Conservation (phyloP, 2,888 invertebrate genomes). For the Melanargia galathea region DNA sequence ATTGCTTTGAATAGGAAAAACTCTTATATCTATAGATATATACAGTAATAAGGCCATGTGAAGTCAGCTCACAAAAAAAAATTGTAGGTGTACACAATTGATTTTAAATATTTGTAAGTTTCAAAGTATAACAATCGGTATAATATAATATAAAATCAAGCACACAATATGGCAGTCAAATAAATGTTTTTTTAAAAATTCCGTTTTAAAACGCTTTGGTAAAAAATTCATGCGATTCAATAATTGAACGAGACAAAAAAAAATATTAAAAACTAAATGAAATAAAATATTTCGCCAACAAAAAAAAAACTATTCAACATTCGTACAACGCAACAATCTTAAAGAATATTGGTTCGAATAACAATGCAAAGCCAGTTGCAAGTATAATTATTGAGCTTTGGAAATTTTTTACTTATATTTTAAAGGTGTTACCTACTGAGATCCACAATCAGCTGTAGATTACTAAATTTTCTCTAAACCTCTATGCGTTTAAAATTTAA, state of each 20-base stretch:
- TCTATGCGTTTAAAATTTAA: background rate
- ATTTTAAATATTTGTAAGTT: background rate
- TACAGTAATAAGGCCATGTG: constrained; percentile 9
- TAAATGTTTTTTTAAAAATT: background rate
- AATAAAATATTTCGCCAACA: constrained; percentile 20
- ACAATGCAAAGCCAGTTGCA: constrained; percentile 45
- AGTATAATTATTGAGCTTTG: constrained; percentile 59
- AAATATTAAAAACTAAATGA: constrained; percentile 4
- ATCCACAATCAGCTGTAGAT: constrained; percentile 80
- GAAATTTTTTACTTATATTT: constrained; percentile 58
- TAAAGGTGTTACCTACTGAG: constrained; percentile 68
- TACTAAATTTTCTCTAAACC: constrained; percentile 59
- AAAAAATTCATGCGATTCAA: constrained; percentile 23
- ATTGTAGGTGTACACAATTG: background rate
- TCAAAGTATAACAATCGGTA: background rate
- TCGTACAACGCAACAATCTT: constrained; percentile 60
- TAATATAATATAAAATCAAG: background rate
- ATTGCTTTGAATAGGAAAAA: background rate
- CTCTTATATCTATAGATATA: constrained; percentile 11
- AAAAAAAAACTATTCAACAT: constrained; percentile 48
- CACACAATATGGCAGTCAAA: constrained; percentile 1
- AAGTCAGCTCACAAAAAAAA: background rate
- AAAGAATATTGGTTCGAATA: constrained; percentile 67
- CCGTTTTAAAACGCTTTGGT: constrained; percentile 32
- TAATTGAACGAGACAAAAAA: background rate